Conservation (phyloP, 2,113 vertebrate genomes). For the Atractosteus spatula region DNA sequence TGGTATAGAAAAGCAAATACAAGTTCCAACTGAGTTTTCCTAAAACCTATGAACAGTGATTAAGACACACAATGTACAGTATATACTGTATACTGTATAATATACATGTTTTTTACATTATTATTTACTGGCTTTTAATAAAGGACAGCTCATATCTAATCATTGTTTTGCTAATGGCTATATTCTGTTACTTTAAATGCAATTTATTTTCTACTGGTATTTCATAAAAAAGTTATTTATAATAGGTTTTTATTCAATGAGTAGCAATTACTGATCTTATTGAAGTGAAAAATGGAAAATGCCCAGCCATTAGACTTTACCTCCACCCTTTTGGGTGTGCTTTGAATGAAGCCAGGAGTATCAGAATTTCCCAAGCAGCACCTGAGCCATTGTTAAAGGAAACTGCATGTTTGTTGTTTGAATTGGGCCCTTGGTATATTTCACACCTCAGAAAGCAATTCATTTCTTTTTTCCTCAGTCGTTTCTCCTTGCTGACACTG, state of each 20-base stretch:
- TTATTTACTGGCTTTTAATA: conserved; percentile 3
- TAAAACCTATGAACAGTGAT: too few relatives aligned
- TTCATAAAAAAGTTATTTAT: conserved; percentile 19
- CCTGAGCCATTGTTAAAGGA: not conserved
- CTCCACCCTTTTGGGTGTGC: not conserved
- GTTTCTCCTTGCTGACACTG: not conserved
- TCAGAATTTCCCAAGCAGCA: not conserved
- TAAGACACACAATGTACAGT: not conserved
- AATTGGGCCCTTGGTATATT: not conserved
- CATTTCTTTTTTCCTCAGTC: not conserved
- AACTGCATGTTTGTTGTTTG: not conserved
- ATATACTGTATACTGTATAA: conserved; percentile 5
- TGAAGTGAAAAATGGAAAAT: not conserved
- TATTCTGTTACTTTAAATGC: conserved; percentile 25
- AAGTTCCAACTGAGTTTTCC: too few relatives aligned
- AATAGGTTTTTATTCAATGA: conserved; percentile 10
- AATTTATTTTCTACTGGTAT: conserved; percentile 19
- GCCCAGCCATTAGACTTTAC: conserved; percentile 3
- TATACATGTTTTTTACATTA: not conserved
- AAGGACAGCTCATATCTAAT: conserved; percentile 22
- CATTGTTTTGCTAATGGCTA: conserved; percentile 21
- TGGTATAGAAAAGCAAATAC: too few relatives aligned
- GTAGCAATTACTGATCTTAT: conserved; percentile 5
- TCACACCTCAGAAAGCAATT: not conserved
- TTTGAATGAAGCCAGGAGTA: not conserved